Evolutionary conservation across 2,888 invertebrate genomes (phyloP).

Genomic region (Clistopyga incitator): DNA sequence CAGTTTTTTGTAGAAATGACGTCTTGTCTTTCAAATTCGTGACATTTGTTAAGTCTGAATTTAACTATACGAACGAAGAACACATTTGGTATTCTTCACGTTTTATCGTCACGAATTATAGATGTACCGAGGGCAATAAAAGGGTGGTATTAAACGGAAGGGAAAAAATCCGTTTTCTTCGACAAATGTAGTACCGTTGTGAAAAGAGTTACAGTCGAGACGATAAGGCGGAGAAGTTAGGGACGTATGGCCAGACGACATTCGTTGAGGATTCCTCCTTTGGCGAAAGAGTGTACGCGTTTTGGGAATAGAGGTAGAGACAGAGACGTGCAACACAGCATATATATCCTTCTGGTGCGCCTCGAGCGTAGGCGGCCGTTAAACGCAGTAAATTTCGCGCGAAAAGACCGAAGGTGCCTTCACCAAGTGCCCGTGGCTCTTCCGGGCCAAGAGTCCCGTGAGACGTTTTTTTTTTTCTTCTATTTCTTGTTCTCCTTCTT

Average conservation of each 20-base stretch:
- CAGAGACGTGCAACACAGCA: conserved; percentile 33
- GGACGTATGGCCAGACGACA: conserved; percentile 1
- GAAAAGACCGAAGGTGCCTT: conserved; percentile 72
- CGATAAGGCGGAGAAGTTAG: neutral
- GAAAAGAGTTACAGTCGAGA: conserved; percentile 40
- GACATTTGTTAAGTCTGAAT: too few species aligned
- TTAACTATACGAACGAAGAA: too few species aligned
- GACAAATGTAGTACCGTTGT: conserved; percentile 28
- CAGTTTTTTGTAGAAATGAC: too few species aligned
- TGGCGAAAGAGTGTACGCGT: conserved; percentile 36
- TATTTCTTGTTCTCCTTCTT: conserved; percentile 64
- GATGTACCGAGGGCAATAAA: neutral
- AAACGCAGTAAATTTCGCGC: conserved; percentile 75
- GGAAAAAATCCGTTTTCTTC: conserved; percentile 18
- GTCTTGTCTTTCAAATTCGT: too few species aligned
- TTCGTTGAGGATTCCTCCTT: conserved; percentile 39
- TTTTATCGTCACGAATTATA: too few species aligned
- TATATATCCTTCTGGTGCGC: conserved; percentile 52
- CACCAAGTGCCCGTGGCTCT: conserved; percentile 78
- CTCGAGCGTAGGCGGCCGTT: conserved; percentile 71
- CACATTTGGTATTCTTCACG: too few species aligned
- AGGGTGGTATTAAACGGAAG: neutral
- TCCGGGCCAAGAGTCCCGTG: conserved; percentile 79
- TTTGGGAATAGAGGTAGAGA: conserved; percentile 48
- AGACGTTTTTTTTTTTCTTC: conserved; percentile 73